phyloP scores from a whole-genome alignment of 2,797 vertebrate species.

The Anomalospiza imberbis region DNA sequence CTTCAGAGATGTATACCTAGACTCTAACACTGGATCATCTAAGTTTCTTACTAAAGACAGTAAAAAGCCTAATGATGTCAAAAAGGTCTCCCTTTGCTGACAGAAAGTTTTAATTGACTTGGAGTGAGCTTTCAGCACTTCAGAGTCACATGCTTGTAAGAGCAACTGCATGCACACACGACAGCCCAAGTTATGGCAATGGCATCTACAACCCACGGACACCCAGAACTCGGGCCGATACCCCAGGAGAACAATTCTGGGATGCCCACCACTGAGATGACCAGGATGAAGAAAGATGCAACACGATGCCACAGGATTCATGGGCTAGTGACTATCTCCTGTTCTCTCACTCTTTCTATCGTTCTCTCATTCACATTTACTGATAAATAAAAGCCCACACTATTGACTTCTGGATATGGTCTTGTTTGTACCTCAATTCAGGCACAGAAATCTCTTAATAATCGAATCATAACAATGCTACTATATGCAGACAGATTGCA shows the following conservation, averaged over 20 bases:
- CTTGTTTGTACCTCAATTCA: neutral
- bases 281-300: neutral
- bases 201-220: rapidly evolving
- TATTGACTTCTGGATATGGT: too few relatives aligned
- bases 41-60: neutral
- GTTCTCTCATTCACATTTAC: neutral
- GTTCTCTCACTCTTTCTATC: neutral
- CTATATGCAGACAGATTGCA: neutral
- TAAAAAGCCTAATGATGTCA: neutral
- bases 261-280: rapidly evolving
- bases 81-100: neutral
- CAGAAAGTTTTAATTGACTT: neutral
- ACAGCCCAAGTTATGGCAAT: neutral
- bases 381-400: neutral
- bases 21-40: neutral
- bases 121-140: neutral
- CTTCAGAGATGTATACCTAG: neutral
- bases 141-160: neutral
- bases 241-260: neutral
- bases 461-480: rapidly evolving
- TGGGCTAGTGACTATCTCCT: rapidly evolving
- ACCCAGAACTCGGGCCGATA: neutral
- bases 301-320: neutral
- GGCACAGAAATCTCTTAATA: neutral
- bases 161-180: neutral